Conservation (phyloP, 2,888 invertebrate species). For the Thereva unica region DNA sequence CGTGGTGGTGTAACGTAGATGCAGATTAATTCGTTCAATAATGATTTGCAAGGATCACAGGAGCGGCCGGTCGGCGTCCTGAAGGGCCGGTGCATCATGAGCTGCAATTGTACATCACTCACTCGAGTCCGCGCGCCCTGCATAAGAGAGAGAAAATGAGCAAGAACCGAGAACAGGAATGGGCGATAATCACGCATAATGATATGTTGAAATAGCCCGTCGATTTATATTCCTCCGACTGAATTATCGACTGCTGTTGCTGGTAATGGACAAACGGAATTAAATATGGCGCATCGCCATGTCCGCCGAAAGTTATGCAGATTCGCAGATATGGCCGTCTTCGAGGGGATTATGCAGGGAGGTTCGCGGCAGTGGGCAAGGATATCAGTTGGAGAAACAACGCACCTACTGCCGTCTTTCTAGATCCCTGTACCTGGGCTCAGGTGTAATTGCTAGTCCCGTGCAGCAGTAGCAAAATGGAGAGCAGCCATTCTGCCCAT, state of each 20-base stretch:
- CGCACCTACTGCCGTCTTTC: too few relatives aligned
- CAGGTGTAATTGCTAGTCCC: too few relatives aligned
- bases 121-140: conserved; percentile 14
- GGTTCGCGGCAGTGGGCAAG: background rate
- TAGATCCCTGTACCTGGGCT: too few relatives aligned
- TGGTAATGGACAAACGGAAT: conserved; percentile 25
- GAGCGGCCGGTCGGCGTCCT: too few relatives aligned
- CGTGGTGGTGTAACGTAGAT: too few relatives aligned
- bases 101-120: conserved; percentile 9
- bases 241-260: conserved; percentile 14
- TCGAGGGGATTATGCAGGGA: background rate
- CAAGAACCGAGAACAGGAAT: conserved; percentile 22
- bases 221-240: conserved; percentile 19
- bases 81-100: too few relatives aligned
- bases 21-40: too few relatives aligned
- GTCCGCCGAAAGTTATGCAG: background rate
- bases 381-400: too few relatives aligned
- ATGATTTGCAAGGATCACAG: too few relatives aligned
- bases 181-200: conserved; percentile 35
- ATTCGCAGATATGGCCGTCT: background rate
- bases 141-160: conserved; percentile 13
- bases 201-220: conserved; percentile 33
- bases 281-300: conserved; percentile 29
- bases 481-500: background rate
- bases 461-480: too few relatives aligned